Base-by-base conservation (phyloP, 1,140 invertebrate genomes). In the Drosophila kepulauana region DNA sequence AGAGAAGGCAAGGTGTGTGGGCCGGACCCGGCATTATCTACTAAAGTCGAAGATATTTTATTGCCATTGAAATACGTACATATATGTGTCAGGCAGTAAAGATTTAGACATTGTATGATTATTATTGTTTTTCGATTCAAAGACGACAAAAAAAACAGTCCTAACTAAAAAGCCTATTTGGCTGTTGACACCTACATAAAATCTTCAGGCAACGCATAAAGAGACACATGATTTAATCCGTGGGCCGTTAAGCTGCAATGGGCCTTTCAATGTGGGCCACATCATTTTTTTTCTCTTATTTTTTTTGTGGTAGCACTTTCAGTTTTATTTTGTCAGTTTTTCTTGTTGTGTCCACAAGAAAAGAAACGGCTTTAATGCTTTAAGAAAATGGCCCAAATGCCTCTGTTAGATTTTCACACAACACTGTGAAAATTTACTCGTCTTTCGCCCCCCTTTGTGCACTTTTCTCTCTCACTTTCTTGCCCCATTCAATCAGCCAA, bases 61-160 rank as follows among this genome's bases (percentile, higher is more conserved):
- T 82, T 75, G 74, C 77, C 77, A 52, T 71, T 71, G 65, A 72
- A 75, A 49, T 41, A 25, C 20, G 20, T 25, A 25, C 20, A 38
- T 38, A 87, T 82, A 78, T 88, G 84, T 87, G 84, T 82, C 82
- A 86, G 38, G 81, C 49, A 52, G 68, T 67, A 71, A 70, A 74
- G 77, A 88, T 82, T 79, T 79, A 79, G 84, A 79, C 84, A 82
- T 88, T 87, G 79, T 87, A 69, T 74, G 62, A 54, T 66, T 81
- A 74, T 88, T 75, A 74, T 88, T 75, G 77, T 45, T 80, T 68
- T 87, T 76, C 79, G 71, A 87, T 87, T 67, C 63, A 72, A 43
- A 43, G 3, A 38, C 35, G 5, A 33, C 7, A 64, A 51, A 49
- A 48, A 48, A 49, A 28, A 51, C 10, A 25, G 20, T 25, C 20